Conservation (phyloP, 2,888 invertebrate genomes). For the Patella pellucida region DNA sequence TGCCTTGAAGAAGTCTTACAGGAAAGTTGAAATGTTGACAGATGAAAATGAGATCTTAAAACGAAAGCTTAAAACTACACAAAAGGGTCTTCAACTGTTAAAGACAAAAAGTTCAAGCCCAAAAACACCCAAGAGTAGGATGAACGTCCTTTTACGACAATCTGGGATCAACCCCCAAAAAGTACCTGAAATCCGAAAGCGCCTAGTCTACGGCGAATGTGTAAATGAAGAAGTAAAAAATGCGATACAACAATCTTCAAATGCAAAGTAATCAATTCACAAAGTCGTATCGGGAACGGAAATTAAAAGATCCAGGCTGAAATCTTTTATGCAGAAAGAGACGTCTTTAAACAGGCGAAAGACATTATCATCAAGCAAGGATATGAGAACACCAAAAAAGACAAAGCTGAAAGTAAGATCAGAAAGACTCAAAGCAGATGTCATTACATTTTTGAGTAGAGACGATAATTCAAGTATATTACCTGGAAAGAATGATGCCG, state of each 20-base stretch:
- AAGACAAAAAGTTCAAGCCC: background rate
- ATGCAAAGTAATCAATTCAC: background rate
- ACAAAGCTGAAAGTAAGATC: no score
- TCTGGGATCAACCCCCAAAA: no score
- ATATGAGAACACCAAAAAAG: no score
- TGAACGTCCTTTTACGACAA: no score
- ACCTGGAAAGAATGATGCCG: conserved; percentile 31
- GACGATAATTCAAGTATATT: conserved; percentile 32
- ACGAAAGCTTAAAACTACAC: background rate
- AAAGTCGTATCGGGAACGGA: conserved; percentile 1
- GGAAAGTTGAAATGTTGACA: background rate
- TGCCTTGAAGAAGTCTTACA: background rate
- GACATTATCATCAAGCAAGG: no score
- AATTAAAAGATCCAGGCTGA: background rate
- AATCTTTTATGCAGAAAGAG: background rate
- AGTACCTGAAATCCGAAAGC: background rate
- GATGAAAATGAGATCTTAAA: background rate
- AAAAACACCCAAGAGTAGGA: no score
- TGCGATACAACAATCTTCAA: background rate
- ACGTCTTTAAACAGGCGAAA: background rate
- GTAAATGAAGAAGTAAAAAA: background rate
- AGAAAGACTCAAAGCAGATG: background rate
- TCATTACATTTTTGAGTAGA: conserved; percentile 23
- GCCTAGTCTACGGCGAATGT: background rate
- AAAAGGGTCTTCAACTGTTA: background rate